phyloP scores from a whole-genome alignment of 2,797 vertebrate species.

The Lophura swinhoii region DNA sequence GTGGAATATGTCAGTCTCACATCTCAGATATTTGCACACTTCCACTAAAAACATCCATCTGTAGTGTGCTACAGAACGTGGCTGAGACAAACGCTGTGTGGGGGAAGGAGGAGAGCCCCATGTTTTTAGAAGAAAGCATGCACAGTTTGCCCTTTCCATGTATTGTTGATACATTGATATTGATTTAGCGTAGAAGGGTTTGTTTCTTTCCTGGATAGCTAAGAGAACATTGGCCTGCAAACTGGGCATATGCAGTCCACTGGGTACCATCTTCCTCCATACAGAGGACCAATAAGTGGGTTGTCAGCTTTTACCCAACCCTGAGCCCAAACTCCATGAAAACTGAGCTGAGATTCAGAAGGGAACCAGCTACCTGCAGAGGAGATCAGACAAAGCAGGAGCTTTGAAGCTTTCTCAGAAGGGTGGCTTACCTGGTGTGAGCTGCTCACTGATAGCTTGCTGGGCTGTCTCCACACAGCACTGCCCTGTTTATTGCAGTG shows the following conservation, averaged over 20 bases:
- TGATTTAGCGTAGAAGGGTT: not conserved
- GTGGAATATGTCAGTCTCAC: not conserved
- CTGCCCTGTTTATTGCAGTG: fast-evolving
- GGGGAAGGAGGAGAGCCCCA: not conserved
- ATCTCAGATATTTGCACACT: not conserved
- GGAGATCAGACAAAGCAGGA: not conserved
- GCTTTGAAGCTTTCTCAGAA: not conserved
- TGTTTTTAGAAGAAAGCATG: not conserved
- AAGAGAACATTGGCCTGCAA: not conserved
- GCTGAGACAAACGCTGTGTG: not conserved
- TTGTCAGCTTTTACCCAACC: not conserved
- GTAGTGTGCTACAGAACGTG: not conserved
- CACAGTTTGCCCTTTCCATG: not conserved
- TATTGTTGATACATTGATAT: not conserved
- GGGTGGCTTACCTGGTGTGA: not conserved
- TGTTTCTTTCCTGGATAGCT: not conserved
- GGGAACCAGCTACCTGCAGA: not conserved
- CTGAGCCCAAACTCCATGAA: not conserved
- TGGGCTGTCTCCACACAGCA: not conserved
- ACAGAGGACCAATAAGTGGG: not conserved
- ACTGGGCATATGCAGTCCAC: not conserved
- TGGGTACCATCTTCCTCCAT: not conserved
- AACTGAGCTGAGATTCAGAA: not conserved
- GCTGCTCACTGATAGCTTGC: not conserved
- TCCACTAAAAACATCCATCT: not conserved